These are phyloP conservation scores for Slavum lentiscoides DNA, from an alignment of 2,888 invertebrate species.

Conservation along the genomic window DNA sequence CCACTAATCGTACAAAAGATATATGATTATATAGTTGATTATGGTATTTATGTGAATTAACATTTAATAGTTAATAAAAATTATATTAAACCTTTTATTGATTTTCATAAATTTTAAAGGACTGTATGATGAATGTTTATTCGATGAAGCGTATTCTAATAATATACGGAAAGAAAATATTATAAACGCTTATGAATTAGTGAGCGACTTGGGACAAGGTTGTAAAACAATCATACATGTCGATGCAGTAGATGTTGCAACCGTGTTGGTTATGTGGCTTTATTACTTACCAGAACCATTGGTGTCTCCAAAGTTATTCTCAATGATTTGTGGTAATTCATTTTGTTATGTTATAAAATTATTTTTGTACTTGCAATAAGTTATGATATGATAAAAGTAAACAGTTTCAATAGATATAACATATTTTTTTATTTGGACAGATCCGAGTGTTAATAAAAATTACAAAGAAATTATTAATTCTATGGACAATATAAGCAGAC, in stretches of 20 bases:
- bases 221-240: constrained; percentile 19
- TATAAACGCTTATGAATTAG: constrained; percentile 37
- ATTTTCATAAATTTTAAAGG: constrained; percentile 8
- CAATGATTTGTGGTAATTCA: constrained; percentile 42
- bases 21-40: constrained; percentile 22
- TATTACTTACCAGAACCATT: constrained; percentile 41
- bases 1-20: constrained; percentile 41
- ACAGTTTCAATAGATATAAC: no score
- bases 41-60: constrained; percentile 28
- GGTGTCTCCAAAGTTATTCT: constrained; percentile 23
- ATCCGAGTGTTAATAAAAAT: constrained; percentile 15
- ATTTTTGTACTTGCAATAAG: background rate
- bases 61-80: background rate
- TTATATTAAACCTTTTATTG: background rate
- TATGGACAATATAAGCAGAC: constrained; percentile 7
- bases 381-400: no score
- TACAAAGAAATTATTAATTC: constrained; percentile 15
- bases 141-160: constrained; percentile 27
- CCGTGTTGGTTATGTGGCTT: constrained; percentile 34
- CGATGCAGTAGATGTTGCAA: constrained; percentile 37
- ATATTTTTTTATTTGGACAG: background rate
- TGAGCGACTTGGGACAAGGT: background rate
- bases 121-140: constrained; percentile 22
- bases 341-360: background rate
- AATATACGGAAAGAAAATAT: constrained; percentile 19